phyloP scores from a whole-genome alignment of 2,797 vertebrate genomes.

The Synanceia verrucosa region DNA sequence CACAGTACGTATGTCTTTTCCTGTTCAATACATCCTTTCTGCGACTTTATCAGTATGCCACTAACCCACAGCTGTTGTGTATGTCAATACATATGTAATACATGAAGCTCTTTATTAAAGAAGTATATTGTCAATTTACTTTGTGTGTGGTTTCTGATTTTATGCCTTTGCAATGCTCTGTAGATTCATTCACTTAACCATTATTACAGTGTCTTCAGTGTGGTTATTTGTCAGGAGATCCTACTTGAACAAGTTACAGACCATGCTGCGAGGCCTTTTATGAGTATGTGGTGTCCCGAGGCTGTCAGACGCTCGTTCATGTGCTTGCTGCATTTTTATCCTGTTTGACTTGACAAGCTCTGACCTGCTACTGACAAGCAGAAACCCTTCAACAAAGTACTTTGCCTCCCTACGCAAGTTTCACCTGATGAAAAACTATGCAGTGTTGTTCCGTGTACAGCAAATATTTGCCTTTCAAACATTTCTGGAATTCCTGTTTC shows the following conservation, averaged over 20 bases:
- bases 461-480: not conserved
- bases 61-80: not conserved
- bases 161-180: not conserved
- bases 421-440: not conserved
- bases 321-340: conserved; percentile 59
- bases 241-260: conserved; percentile 32
- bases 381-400: conserved; percentile 12
- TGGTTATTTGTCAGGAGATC: not conserved
- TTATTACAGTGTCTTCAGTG: not conserved
- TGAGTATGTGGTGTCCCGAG: not conserved
- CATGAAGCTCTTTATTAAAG: not conserved
- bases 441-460: not conserved
- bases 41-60: not conserved
- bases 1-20: not conserved
- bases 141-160: not conserved
- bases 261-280: conserved; percentile 3
- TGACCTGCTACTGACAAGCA: conserved; percentile 57
- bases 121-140: not conserved
- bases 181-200: not conserved
- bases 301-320: conserved; percentile 24
- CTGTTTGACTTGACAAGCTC: conserved; percentile 57
- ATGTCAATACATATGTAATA: too few species aligned
- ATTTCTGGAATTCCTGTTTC: not conserved
- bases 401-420: too few species aligned
- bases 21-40: not conserved